phyloP scores from a whole-genome alignment of 1,140 invertebrate genomes.

The Formica selysi region DNA sequence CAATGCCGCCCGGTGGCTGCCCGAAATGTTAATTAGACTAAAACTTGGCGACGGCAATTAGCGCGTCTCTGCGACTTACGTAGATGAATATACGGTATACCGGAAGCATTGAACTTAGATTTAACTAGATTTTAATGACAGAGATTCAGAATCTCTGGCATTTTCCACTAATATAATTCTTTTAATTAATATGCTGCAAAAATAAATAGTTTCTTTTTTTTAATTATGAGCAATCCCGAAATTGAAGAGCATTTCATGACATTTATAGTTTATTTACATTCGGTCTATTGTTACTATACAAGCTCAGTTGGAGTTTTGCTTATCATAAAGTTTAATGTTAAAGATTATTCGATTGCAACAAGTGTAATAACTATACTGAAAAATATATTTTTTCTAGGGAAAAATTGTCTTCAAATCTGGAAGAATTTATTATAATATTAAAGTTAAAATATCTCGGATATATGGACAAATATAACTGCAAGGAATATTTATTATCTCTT shows the following conservation, averaged over 20 bases:
- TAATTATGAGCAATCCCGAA: background rate
- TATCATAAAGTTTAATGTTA: background rate
- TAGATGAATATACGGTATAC: constrained; percentile 26
- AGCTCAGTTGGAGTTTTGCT: background rate
- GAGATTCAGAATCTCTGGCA: background rate
- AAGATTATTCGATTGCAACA: constrained; percentile 14
- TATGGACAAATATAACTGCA: background rate
- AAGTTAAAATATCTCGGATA: background rate
- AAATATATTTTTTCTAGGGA: background rate
- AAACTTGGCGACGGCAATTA: constrained; percentile 68
- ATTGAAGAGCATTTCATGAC: background rate
- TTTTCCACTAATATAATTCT: background rate
- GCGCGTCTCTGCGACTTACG: constrained; percentile 44
- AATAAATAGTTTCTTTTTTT: constrained; percentile 2
- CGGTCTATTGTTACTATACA: background rate
- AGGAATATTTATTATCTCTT: background rate
- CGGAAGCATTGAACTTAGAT: background rate
- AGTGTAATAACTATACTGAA: background rate
- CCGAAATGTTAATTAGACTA: constrained; percentile 70
- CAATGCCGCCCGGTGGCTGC: constrained; percentile 63
- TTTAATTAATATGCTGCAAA: background rate
- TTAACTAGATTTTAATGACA: constrained; percentile 18
- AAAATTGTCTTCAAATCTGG: background rate
- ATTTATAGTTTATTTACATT: background rate
- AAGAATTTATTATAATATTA: background rate